Conservation (phyloP, 2,888 invertebrate genomes). For the Trissoscelio sp. region DNA sequence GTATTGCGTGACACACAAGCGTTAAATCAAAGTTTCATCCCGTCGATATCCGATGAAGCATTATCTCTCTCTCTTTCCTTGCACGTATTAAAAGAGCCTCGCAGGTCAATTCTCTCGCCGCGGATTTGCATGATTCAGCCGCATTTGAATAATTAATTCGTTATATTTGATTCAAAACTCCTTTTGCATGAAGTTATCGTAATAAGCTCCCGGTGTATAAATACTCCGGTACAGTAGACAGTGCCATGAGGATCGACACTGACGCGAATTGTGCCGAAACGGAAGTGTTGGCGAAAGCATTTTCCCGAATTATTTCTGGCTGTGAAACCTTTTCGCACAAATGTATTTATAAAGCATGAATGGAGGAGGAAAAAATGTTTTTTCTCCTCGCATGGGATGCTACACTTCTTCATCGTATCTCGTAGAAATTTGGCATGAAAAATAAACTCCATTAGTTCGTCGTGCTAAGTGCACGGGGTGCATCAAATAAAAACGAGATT, state of each 20-base stretch:
- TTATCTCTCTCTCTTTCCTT: not conserved
- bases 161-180: conserved; percentile 17
- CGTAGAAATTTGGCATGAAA: conserved; percentile 4
- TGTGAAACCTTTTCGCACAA: conserved; percentile 26
- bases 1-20: not conserved
- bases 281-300: conserved; percentile 47
- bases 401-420: not conserved
- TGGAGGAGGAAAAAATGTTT: conserved; percentile 25
- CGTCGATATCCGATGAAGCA: not conserved
- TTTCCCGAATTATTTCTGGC: conserved; percentile 54
- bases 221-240: conserved; percentile 19
- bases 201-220: conserved; percentile 35
- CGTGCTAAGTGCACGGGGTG: conserved; percentile 9
- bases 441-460: conserved; percentile 9
- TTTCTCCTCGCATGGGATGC: not conserved
- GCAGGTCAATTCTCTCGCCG: conserved; percentile 38
- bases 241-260: conserved; percentile 22
- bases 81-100: not conserved
- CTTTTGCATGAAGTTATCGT: conserved; percentile 8
- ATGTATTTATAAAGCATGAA: conserved; percentile 45
- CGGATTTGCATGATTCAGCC: conserved; percentile 37
- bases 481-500: not conserved
- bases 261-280: conserved; percentile 52
- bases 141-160: conserved; percentile 45
- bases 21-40: not conserved